Conservation (phyloP, 1,140 invertebrate species). For the Scaptomyza montana region DNA sequence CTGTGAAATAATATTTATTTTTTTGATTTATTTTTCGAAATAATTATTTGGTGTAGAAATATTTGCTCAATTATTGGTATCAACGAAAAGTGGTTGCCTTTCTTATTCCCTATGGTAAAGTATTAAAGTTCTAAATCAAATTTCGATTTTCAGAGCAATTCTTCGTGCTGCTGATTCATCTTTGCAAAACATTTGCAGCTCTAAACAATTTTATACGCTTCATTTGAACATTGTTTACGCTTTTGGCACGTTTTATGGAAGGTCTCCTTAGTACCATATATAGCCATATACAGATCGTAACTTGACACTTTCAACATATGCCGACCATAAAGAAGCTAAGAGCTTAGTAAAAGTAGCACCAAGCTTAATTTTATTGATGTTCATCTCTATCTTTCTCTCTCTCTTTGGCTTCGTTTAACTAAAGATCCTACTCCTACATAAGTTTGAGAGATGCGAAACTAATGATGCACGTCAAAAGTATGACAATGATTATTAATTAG, state of each 20-base stretch:
- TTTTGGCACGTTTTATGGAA: constrained; percentile 42
- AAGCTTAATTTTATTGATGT: constrained; percentile 1
- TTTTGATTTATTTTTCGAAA: no score
- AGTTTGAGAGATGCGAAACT: constrained; percentile 52
- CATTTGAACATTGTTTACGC: constrained; percentile 16
- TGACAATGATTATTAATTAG: constrained; percentile 67
- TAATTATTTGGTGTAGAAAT: no score
- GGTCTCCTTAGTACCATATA: neutral
- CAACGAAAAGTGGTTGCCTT: no score
- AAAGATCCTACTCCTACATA: neutral
- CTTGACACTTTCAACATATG: constrained; percentile 5
- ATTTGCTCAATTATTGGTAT: no score
- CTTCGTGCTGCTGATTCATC: constrained; percentile 2
- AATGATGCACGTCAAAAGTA: constrained; percentile 56
- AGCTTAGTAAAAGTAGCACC: neutral
- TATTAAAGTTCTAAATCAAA: no score
- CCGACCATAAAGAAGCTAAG: neutral
- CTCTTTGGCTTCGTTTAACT: neutral
- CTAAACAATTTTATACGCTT: constrained; percentile 12
- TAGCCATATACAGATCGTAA: neutral
- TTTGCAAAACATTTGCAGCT: neutral
- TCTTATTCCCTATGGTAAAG: no score
- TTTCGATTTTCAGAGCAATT: neutral
- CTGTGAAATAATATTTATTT: no score
- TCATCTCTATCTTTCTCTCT: neutral